Conservation (phyloP, 2,888 invertebrate genomes). For the Icerya purchasi region DNA sequence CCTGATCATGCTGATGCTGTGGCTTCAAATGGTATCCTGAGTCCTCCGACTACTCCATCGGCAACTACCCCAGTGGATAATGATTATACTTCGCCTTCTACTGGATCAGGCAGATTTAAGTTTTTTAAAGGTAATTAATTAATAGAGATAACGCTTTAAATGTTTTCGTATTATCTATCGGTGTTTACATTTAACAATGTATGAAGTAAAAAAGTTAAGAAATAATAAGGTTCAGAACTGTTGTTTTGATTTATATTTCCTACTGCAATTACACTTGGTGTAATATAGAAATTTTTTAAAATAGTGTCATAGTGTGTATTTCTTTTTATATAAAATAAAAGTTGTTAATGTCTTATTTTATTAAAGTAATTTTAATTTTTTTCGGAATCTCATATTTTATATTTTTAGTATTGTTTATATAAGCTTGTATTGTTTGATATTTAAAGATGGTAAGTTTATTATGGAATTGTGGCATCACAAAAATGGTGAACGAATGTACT, state of each 20-base stretch:
- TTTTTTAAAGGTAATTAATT: conserved; percentile 56
- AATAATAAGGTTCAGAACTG: too few relatives aligned
- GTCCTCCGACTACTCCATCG: conserved; percentile 14
- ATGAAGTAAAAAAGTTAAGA: too few relatives aligned
- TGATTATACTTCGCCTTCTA: conserved; percentile 5
- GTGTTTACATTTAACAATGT: too few relatives aligned
- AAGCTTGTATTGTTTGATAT: conserved; percentile 5
- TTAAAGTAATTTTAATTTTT: conserved; percentile 17
- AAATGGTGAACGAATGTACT: conserved; percentile 60
- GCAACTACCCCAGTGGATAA: conserved; percentile 11
- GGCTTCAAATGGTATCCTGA: conserved; percentile 15
- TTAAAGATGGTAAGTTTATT: conserved; percentile 71
- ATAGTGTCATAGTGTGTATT: too few relatives aligned
- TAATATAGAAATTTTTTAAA: too few relatives aligned
- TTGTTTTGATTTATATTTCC: too few relatives aligned
- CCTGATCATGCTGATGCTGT: conserved; percentile 3
- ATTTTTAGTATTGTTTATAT: conserved; percentile 9
- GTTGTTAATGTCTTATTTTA: not conserved
- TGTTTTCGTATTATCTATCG: too few relatives aligned
- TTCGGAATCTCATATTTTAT: too few relatives aligned
- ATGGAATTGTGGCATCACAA: conserved; percentile 55
- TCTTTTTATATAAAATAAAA: too few relatives aligned
- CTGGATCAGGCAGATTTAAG: conserved; percentile 48
- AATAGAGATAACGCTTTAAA: too few relatives aligned
- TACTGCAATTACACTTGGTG: too few relatives aligned